Conservation (phyloP, 1,140 invertebrate genomes). For the Patella vulgata region DNA sequence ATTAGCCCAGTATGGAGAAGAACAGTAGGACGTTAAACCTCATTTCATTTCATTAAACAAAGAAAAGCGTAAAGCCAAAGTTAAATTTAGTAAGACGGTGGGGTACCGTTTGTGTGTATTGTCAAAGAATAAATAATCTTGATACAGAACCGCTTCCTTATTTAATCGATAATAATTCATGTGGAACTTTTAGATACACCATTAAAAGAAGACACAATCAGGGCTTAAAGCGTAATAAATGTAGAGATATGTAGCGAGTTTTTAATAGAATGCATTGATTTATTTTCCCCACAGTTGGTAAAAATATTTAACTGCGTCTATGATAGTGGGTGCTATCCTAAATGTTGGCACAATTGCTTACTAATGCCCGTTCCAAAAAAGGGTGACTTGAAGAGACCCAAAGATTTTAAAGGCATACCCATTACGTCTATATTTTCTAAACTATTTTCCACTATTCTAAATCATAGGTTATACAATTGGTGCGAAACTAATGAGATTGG, state of each 20-base stretch:
- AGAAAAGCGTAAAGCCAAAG: no score
- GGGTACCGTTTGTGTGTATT: no score
- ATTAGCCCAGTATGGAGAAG: no score
- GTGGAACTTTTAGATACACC: no score
- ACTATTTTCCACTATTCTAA: conserved; percentile 22
- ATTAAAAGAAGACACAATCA: no score
- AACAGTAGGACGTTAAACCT: no score
- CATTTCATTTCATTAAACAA: no score
- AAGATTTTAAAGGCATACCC: conserved; percentile 26
- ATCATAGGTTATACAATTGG: conserved; percentile 20
- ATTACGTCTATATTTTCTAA: conserved; percentile 20
- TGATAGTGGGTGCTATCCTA: conserved; percentile 7
- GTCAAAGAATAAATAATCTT: no score
- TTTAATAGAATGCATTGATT: conserved; percentile 6
- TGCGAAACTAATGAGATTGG: conserved; percentile 20
- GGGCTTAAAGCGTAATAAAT: no score
- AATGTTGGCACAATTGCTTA: conserved; percentile 9
- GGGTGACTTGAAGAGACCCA: conserved; percentile 15
- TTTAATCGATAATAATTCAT: no score
- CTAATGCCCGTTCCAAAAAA: conserved; percentile 26
- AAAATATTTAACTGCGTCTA: conserved; percentile 22
- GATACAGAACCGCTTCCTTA: no score
- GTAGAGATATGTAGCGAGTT: conserved; percentile 9
- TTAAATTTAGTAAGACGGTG: no score
- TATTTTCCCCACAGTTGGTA: conserved; percentile 3